A percentile compares a stretch with the other conserved stretches of the same genome.
phyloP scores from a whole-genome alignment of 1,140 invertebrate species.

The Pogonomyrmex californicus region DNA sequence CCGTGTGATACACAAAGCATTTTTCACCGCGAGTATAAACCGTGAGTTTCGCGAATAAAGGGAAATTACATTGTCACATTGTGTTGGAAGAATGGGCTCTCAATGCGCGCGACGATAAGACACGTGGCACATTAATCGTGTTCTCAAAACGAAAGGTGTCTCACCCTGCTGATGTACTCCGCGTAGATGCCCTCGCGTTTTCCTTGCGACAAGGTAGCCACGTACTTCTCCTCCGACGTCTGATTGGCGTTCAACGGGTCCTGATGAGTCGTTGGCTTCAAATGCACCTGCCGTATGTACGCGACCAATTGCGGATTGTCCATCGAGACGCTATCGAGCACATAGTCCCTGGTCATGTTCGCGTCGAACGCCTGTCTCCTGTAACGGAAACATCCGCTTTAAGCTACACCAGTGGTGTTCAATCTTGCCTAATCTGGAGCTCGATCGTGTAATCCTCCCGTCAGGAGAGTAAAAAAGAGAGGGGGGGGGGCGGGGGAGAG shows the following conservation, averaged over 20 bases:
- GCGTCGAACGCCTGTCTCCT: conserved; percentile 85
- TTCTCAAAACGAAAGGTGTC: conserved; percentile 41
- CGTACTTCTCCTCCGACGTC: conserved; percentile 85
- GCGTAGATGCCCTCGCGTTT: conserved; percentile 87
- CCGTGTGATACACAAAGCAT: background rate
- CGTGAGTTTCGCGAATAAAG: background rate
- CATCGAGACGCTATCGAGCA: conserved; percentile 90
- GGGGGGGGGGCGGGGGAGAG: no score
- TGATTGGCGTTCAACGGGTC: conserved; percentile 83
- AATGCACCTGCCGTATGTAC: conserved; percentile 90
- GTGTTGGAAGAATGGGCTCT: conserved; percentile 14
- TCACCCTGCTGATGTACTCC: conserved; percentile 87
- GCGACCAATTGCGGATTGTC: conserved; percentile 91
- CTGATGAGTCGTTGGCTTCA: conserved; percentile 85
- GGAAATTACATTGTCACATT: background rate
- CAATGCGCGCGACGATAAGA: background rate
- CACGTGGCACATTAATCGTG: conserved; percentile 28
- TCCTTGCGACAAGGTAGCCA: conserved; percentile 83
- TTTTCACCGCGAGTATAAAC: background rate
- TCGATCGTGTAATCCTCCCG: conserved; percentile 31
- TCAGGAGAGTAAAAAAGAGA: background rate
- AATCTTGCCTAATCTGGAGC: conserved; percentile 17
- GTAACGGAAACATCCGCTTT: conserved; percentile 66
- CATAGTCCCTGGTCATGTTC: conserved; percentile 92
- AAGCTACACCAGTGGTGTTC: conserved; percentile 31